Evolutionary conservation across 2,113 vertebrate species (phyloP).

Genomic region (Ammodramus savannarum): DNA sequence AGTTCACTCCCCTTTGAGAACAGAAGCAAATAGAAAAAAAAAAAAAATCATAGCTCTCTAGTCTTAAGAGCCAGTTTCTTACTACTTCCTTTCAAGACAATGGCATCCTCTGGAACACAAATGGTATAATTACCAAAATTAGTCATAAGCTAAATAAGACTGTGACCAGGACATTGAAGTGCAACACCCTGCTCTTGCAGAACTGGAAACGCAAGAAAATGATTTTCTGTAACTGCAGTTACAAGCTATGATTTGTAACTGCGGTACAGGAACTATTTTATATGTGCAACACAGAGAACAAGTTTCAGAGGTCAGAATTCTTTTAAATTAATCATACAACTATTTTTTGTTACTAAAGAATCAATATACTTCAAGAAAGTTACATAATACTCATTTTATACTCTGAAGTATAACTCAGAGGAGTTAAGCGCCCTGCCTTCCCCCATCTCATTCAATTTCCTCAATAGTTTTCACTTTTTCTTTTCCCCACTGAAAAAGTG

Average conservation of each 20-base stretch:
- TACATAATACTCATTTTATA: not conserved
- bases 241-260: not conserved
- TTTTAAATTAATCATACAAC: not conserved
- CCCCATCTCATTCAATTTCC: not conserved
- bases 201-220: conserved; percentile 9
- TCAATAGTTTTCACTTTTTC: not conserved
- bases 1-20: not conserved
- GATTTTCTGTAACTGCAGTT: too few species aligned
- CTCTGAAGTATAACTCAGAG: not conserved
- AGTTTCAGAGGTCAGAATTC: not conserved
- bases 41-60: not conserved
- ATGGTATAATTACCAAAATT: not conserved
- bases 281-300: not conserved
- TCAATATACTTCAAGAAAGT: not conserved
- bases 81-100: not conserved
- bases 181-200: not conserved
- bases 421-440: not conserved
- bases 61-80: not conserved
- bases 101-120: not conserved
- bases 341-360: not conserved
- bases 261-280: not conserved
- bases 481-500: not conserved
- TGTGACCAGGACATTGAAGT: not conserved
- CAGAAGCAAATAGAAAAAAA: not conserved
- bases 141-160: not conserved